phyloP scores from a whole-genome alignment of 2,797 vertebrate species.

The Amblyopsis hoosieri region DNA sequence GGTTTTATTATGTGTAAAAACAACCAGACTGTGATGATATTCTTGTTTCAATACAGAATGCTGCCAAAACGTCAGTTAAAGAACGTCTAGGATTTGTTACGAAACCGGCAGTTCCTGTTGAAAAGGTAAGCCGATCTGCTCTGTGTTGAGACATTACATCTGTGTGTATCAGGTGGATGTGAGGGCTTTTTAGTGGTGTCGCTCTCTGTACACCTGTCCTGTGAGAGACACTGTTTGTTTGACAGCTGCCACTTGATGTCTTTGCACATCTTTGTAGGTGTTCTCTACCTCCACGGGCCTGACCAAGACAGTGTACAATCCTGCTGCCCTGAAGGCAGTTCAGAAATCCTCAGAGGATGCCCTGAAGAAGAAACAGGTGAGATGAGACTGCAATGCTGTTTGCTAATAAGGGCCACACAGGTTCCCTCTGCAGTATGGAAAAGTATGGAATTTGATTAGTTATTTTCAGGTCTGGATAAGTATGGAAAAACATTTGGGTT shows the following conservation, averaged over 20 bases:
- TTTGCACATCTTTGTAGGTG: constrained; percentile 74
- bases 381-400: constrained; percentile 7
- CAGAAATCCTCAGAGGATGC: constrained; percentile 90
- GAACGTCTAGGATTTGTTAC: constrained; percentile 89
- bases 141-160: background rate
- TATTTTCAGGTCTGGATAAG: too few relatives aligned
- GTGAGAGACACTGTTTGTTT: too few relatives aligned
- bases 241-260: constrained; percentile 10
- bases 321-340: constrained; percentile 89
- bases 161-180: too few relatives aligned
- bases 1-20: background rate
- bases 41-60: constrained; percentile 74
- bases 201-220: constrained; percentile 26
- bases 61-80: constrained; percentile 89
- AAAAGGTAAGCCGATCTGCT: constrained; percentile 79
- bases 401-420: too few relatives aligned
- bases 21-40: constrained; percentile 21
- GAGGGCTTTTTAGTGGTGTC: background rate
- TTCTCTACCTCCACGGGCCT: constrained; percentile 94
- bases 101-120: constrained; percentile 84
- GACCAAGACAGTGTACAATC: constrained; percentile 98
- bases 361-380: constrained; percentile 94
- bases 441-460: too few relatives aligned
- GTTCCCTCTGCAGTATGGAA: background rate
- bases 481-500: too few relatives aligned